phyloP scores from a whole-genome alignment of 2,113 vertebrate genomes.

The Lampris megalopsis region DNA sequence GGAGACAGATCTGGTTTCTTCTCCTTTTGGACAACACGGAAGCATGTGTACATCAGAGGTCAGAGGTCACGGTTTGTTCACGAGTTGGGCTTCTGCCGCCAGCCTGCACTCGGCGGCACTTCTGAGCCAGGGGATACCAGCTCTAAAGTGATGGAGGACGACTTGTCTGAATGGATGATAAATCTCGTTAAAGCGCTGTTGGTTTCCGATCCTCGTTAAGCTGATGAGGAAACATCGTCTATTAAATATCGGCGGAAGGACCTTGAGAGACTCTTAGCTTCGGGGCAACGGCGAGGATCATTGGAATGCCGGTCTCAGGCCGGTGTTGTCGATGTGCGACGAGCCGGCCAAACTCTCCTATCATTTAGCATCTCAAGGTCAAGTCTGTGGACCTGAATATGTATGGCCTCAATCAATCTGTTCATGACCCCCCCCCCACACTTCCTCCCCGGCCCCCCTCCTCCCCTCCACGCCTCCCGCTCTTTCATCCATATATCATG shows the following conservation, averaged over 20 bases:
- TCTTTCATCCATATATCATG: not conserved
- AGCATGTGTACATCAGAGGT: no score
- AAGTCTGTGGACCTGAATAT: not conserved
- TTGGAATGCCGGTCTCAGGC: conserved; percentile 7
- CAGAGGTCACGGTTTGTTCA: no score
- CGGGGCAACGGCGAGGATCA: conserved; percentile 28
- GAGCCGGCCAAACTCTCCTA: conserved; percentile 6
- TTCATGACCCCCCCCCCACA: not conserved
- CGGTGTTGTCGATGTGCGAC: not conserved
- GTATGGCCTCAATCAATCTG: not conserved
- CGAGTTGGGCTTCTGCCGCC: no score
- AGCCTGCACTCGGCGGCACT: no score
- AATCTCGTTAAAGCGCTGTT: no score
- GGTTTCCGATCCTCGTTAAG: no score
- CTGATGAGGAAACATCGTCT: not conserved
- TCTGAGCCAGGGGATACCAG: no score
- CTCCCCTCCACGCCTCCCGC: not conserved
- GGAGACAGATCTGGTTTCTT: no score
- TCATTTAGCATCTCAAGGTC: conserved; percentile 28
- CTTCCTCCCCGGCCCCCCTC: not conserved
- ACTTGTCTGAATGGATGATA: not conserved
- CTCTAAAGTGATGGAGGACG: no score
- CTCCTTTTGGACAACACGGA: not conserved
- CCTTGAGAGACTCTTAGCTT: conserved; percentile 23
- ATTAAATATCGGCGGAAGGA: no score